Evolutionary conservation across 2,797 vertebrate species (phyloP).

Genomic region (Rhinogobio ventralis): DNA sequence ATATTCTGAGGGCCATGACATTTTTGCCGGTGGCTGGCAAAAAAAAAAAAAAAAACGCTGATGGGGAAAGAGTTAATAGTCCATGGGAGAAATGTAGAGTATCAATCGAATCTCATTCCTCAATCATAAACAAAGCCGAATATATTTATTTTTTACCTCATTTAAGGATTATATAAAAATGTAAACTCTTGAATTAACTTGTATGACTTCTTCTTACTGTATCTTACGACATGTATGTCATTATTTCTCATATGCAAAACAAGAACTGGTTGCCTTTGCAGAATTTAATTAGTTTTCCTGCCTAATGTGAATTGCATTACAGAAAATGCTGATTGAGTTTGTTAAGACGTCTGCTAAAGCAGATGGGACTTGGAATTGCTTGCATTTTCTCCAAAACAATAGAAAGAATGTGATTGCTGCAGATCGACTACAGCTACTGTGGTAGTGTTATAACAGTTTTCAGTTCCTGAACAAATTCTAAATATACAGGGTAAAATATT

Average conservation of each 20-base stretch:
- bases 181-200: conserved; percentile 13
- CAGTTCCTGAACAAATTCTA: not conserved
- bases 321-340: conserved; percentile 71
- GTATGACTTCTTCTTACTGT: conserved; percentile 9
- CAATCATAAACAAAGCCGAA: not conserved
- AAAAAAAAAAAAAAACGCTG: no score
- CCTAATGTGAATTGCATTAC: conserved; percentile 64
- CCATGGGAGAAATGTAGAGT: not conserved
- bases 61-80: not conserved
- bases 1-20: no score
- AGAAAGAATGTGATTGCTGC: conserved; percentile 42
- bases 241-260: conserved; percentile 30
- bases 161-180: not conserved
- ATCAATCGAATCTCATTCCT: not conserved
- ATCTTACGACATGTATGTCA: conserved; percentile 1
- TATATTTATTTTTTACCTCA: not conserved
- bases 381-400: conserved; percentile 59
- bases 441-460: not conserved
- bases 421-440: not conserved
- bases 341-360: conserved; percentile 67
- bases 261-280: conserved; percentile 60
- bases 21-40: no score
- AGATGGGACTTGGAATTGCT: conserved; percentile 57
- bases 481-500: conserved; percentile 10
- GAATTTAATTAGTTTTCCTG: conserved; percentile 68